Conservation (phyloP, 2,797 vertebrate species). For the Falco berigora region DNA sequence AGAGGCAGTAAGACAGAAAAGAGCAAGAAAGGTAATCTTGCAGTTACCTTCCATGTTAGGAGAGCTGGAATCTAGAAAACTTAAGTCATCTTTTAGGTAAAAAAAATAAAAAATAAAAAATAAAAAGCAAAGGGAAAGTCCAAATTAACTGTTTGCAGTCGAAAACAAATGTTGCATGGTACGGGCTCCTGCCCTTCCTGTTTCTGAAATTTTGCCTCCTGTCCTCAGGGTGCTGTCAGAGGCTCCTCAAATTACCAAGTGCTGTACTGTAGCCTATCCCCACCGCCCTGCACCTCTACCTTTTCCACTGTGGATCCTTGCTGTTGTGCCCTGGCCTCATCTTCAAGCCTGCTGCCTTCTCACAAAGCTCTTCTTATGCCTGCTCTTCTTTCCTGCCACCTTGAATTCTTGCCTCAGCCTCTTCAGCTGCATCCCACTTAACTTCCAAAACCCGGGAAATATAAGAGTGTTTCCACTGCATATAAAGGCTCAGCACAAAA, state of each 20-base stretch:
- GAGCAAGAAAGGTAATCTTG: not conserved
- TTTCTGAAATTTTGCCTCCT: not conserved
- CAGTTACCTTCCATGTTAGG: not conserved
- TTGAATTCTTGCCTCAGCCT: not conserved
- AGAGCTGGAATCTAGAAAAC: not conserved
- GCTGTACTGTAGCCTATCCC: not conserved
- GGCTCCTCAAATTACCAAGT: not conserved
- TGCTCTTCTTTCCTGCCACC: not conserved
- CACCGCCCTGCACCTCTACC: rapidly evolving
- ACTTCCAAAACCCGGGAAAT: not conserved
- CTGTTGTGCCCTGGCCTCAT: not conserved
- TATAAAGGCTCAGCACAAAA: not conserved
- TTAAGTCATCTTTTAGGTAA: not conserved
- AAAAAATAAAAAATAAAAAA: too few species aligned
- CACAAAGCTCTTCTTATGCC: not conserved
- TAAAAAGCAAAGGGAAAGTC: not conserved
- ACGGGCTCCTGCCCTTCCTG: not conserved
- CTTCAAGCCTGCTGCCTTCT: not conserved
- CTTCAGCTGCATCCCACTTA: not conserved
- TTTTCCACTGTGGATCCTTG: not conserved
- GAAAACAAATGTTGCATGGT: not conserved
- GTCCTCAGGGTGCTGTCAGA: not conserved
- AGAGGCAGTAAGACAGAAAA: not conserved
- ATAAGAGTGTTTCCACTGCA: not conserved
- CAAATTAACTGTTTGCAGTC: not conserved